Base-by-base conservation (phyloP, 2,113 vertebrate genomes). In the Pteronura brasiliensis region DNA sequence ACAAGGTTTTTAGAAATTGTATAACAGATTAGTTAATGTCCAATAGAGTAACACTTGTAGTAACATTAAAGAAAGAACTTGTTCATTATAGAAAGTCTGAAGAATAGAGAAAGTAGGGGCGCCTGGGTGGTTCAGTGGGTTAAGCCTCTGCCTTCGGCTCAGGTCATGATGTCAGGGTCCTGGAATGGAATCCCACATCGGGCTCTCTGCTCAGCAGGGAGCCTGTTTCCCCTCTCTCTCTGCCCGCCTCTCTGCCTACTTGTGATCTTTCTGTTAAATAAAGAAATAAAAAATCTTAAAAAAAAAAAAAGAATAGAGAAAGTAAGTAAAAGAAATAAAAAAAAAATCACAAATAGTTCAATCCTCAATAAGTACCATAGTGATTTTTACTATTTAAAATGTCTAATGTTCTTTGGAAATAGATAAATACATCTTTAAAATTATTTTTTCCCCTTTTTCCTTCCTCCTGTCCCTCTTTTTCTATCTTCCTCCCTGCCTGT, bases 31-130 rank as follows among this genome's bases (percentile, higher is more conserved):
- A 82, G n/a, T 84, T 80, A 85, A 90, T 92, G 21, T 77, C 20
- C 93, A n/a, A 14, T 90, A 61, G 81, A 61, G 57, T 59, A 93
- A 31, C 36, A 57, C 1, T 69, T 94, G 82, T 77, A 91, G 42
- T 93, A 94, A 85, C 23, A 82, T 77, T 69, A 69, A 96, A 81
- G 36, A 47, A 74, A 90, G 87, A 86, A 86, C 14, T 39, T 90
- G n/a, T 23, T 92, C 72, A 86, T 88, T 31, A 74, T 31, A 67
- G 25, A 94, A 93, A 95, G 63, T 74, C 47, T 95, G 67, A 67
- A 79, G 86, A 95, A 39, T 49, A 79, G 17, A 81, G 18, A 57
- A 52, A 52, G 49, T 52, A 52, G 14, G 49, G 15, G 49, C 0
- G 2, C 15, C 49, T 52, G 49, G 49, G 49, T 52, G 49, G 49